These are phyloP conservation scores for Willisornis vidua DNA, from an alignment of 2,113 vertebrate genomes.

Conservation along the genomic window DNA sequence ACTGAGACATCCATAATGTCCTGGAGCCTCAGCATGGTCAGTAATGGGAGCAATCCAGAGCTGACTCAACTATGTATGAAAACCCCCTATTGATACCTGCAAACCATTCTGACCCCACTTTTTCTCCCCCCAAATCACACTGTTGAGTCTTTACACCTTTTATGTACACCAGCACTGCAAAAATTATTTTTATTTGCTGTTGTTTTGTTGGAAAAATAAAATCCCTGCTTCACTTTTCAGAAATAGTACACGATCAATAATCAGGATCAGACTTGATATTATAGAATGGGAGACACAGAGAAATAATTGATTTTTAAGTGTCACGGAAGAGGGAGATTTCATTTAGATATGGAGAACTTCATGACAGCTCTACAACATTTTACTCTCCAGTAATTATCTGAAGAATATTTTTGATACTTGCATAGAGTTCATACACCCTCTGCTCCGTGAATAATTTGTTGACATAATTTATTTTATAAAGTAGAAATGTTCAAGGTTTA, in stretches of 20 bases:
- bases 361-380: constrained; percentile 48
- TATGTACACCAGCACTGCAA: background rate
- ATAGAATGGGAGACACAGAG: constrained; percentile 62
- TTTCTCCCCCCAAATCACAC: background rate
- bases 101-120: background rate
- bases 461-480: background rate
- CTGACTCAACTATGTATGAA: background rate
- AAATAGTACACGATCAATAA: background rate
- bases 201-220: background rate
- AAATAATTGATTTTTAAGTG: constrained; percentile 76
- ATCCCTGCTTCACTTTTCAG: background rate
- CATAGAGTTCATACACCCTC: background rate
- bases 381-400: constrained; percentile 40
- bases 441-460: background rate
- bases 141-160: background rate
- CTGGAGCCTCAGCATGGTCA: background rate
- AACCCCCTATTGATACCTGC: background rate
- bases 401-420: constrained; percentile 7
- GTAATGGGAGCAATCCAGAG: background rate
- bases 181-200: background rate
- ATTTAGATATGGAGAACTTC: constrained; percentile 59
- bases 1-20: background rate
- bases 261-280: constrained; percentile 67
- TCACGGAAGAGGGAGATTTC: constrained; percentile 73
- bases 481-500: background rate